Conservation (phyloP, 2,888 invertebrate genomes). For the Hyalella azteca region DNA sequence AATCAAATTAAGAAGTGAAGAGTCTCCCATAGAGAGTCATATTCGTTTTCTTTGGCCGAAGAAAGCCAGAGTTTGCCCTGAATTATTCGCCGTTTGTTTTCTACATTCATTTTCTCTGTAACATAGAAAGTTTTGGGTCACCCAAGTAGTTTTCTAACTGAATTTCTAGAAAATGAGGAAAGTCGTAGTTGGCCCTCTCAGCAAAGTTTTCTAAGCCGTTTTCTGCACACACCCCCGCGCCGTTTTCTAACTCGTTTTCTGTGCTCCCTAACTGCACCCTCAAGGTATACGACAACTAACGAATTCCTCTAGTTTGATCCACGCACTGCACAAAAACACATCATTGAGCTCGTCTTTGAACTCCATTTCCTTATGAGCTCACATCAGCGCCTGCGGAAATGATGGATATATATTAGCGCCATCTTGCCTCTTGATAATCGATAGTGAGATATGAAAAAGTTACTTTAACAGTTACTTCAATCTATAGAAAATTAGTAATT, state of each 20-base stretch:
- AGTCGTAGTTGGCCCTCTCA: neutral
- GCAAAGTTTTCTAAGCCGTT: neutral
- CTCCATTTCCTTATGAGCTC: neutral
- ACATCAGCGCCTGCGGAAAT: neutral
- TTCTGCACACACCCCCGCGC: neutral
- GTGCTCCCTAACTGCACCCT: no score
- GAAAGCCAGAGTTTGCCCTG: neutral
- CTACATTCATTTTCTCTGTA: no score
- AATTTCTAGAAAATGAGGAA: neutral
- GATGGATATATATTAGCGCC: no score
- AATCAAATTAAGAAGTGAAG: no score
- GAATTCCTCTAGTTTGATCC: neutral
- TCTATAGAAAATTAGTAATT: no score
- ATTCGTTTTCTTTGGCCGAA: neutral
- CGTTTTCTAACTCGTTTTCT: slow-evolving; percentile 13
- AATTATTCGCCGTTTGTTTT: no score
- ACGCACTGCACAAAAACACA: neutral
- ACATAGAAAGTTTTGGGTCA: no score
- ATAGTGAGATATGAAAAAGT: no score
- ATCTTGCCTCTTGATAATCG: no score
- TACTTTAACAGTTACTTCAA: no score
- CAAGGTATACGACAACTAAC: neutral
- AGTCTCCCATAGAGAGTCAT: no score
- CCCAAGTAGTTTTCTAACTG: neutral
- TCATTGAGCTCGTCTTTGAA: neutral